Evolutionary conservation across 35 echinoderm and acorn worm genomes (phyloP).

Genomic region (Nesometra sesokonis): DNA sequence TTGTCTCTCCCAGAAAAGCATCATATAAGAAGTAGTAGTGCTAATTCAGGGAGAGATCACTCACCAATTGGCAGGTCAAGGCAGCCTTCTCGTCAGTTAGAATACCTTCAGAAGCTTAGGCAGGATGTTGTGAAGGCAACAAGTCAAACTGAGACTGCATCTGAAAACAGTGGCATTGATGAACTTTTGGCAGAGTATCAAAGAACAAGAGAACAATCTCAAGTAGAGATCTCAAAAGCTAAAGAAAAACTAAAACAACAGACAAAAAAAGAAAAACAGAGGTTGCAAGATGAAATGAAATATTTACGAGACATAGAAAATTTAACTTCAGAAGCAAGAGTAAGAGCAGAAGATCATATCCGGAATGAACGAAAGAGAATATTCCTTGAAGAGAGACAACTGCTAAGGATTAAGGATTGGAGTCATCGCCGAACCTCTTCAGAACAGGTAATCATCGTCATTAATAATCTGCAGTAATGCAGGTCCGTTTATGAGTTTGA

Average conservation of each 20-base stretch:
- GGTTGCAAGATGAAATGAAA: not conserved
- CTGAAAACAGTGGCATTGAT: not conserved
- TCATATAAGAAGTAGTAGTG: not conserved
- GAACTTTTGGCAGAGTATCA: not conserved
- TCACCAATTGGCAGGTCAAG: not conserved
- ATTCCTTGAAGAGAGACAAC: not conserved
- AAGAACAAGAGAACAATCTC: not conserved
- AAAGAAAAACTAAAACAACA: not conserved
- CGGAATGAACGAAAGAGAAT: not conserved
- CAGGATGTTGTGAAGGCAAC: not conserved
- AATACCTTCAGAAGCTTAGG: not conserved
- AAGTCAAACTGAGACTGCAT: not conserved
- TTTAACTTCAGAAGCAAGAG: not conserved
- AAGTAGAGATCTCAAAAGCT: not conserved
- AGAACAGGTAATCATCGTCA: not conserved
- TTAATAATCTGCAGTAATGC: too few relatives aligned
- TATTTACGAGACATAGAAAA: not conserved
- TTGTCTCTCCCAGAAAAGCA: not conserved
- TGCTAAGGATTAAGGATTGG: not conserved
- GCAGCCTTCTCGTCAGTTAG: not conserved
- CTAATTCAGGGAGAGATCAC: not conserved
- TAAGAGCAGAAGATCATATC: not conserved
- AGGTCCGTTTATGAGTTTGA: too few relatives aligned
- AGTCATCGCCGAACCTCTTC: not conserved
- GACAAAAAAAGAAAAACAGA: not conserved